A percentile compares a stretch with the other conserved stretches of the same genome.
Evolutionary conservation across 2,797 vertebrate genomes (phyloP).

Genomic region (Triplophysa yarkandensis): DNA sequence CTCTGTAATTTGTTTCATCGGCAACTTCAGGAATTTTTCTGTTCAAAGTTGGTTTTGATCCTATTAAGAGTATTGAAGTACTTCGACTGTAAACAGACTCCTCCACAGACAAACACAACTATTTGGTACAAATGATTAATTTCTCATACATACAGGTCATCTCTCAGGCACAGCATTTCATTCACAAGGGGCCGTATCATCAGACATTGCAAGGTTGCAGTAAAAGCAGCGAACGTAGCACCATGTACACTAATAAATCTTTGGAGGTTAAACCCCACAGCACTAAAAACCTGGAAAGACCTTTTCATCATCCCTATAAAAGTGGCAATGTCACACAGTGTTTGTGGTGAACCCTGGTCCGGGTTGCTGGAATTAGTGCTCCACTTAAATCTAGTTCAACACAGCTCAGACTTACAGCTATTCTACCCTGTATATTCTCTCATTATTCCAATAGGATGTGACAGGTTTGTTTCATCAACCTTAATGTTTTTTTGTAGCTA

Average conservation of each 20-base stretch:
- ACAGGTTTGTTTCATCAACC: not conserved
- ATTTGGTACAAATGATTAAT: constrained; percentile 53
- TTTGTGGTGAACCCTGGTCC: constrained; percentile 39
- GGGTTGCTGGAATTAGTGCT: constrained; percentile 35
- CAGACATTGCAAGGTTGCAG: constrained; percentile 57
- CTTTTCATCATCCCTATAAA: constrained; percentile 54
- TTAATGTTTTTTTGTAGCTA: not conserved
- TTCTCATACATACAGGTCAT: constrained; percentile 56
- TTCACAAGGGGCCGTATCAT: constrained; percentile 56
- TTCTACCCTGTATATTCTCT: constrained; percentile 19
- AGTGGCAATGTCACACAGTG: constrained; percentile 45
- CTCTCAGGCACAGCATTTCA: constrained; percentile 44
- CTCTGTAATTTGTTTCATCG: not conserved
- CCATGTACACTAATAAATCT: constrained; percentile 57
- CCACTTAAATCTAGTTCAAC: constrained; percentile 42
- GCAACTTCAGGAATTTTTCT: constrained; percentile 1
- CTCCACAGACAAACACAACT: constrained; percentile 27
- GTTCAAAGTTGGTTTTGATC: not conserved
- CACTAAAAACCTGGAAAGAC: constrained; percentile 51
- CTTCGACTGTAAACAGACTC: constrained; percentile 21
- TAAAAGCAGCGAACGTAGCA: constrained; percentile 59
- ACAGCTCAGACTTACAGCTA: constrained; percentile 3
- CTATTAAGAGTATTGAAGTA: constrained; percentile 10
- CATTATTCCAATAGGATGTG: constrained; percentile 2
- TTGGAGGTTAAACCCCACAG: constrained; percentile 51